A percentile compares a stretch with the other conserved stretches of the same genome.
Conservation (phyloP, 2,888 invertebrate genomes). For the Scaptomyza tumidula region DNA sequence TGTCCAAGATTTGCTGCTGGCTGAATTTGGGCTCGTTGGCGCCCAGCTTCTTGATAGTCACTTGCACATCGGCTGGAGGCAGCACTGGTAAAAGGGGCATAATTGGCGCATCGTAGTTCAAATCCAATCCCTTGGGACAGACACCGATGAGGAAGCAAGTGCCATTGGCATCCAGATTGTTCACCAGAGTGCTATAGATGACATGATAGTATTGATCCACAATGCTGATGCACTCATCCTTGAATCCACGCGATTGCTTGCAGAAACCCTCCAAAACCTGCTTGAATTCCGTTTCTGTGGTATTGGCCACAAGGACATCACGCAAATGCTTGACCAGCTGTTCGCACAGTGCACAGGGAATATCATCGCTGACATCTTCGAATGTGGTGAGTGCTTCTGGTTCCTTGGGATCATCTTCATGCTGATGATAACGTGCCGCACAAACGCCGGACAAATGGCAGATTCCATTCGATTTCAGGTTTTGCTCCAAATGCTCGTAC, state of each 20-base stretch:
- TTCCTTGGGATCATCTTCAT: conserved; percentile 85
- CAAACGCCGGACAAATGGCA: conserved; percentile 93
- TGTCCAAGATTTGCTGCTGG: conserved; percentile 78
- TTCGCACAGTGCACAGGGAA: conserved; percentile 94
- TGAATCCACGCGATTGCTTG: conserved; percentile 91
- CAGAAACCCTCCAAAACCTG: conserved; percentile 91
- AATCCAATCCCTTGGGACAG: conserved; percentile 78
- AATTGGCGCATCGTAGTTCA: conserved; percentile 83
- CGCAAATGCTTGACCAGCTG: conserved; percentile 92
- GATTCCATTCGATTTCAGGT: conserved; percentile 88
- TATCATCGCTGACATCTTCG: conserved; percentile 85
- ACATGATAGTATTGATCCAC: conserved; percentile 91
- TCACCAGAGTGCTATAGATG: conserved; percentile 89
- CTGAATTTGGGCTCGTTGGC: conserved; percentile 81
- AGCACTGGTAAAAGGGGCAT: conserved; percentile 87
- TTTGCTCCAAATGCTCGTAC: conserved; percentile 87
- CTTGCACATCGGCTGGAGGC: conserved; percentile 84
- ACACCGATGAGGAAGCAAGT: conserved; percentile 88
- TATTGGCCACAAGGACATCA: conserved; percentile 92
- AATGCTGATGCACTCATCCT: conserved; percentile 89
- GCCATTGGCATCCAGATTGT: conserved; percentile 88
- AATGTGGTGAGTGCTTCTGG: conserved; percentile 85
- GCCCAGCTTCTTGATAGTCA: conserved; percentile 81
- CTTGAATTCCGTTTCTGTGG: conserved; percentile 93
- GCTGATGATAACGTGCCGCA: conserved; percentile 87